Evolutionary conservation across 2,113 vertebrate genomes (phyloP).

Genomic region (Tychaedon coryphoeus): DNA sequence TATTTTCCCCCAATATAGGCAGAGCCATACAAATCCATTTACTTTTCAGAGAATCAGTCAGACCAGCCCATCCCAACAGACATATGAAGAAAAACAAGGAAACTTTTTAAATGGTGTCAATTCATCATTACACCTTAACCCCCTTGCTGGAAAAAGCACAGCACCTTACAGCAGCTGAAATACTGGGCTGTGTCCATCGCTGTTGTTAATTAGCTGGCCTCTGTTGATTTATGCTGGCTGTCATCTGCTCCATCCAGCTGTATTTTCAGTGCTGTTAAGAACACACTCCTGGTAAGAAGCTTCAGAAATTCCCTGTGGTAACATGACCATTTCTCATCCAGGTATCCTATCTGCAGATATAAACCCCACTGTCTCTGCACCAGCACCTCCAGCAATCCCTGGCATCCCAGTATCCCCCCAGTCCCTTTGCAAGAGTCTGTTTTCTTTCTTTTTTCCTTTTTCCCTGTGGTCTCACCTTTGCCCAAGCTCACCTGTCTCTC

Average conservation of each 20-base stretch:
- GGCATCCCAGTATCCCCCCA: background rate
- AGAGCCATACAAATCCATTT: background rate
- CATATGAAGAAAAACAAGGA: background rate
- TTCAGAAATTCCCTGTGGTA: background rate
- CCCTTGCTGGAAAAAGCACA: background rate
- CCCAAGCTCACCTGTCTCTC: background rate
- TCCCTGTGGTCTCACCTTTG: background rate
- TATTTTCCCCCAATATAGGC: background rate
- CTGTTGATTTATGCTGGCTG: background rate
- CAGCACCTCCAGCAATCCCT: background rate
- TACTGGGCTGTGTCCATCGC: background rate
- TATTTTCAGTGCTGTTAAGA: background rate
- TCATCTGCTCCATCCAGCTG: fast-evolving
- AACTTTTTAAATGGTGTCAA: background rate
- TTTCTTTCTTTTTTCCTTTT: background rate
- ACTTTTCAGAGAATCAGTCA: background rate
- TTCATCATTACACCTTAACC: background rate
- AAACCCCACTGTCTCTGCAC: background rate
- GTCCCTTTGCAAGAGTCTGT: background rate
- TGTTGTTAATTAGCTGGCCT: background rate
- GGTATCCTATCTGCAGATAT: background rate
- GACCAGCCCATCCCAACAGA: background rate
- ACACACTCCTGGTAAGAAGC: background rate
- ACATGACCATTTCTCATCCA: background rate
- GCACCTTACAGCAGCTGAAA: background rate